Evolutionary conservation across 2,797 vertebrate species (phyloP), one percentile per base, ranked within the genome.

Genomic region (Urosaurus nigricauda): DNA sequence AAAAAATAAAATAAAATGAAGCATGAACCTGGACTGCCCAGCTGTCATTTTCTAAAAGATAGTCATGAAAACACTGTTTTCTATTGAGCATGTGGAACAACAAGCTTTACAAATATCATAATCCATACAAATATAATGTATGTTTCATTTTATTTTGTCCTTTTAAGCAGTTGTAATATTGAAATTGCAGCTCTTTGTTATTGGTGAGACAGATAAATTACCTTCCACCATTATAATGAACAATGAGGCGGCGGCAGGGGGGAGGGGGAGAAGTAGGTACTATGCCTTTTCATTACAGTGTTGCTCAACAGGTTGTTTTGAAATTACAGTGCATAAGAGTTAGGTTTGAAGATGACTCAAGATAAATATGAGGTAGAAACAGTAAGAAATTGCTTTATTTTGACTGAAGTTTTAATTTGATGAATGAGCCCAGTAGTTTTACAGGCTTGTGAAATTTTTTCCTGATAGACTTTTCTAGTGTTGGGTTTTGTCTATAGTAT

Each of bases 131-230:
- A 43, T 5, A 43, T 43, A 43, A 43, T 43, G 43, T 43, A 43
- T 2, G 43, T 43, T 43, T 43, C 43, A 53, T 81, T 91, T 70
- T 53, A 88, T 86, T 85, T 60, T 84, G 87, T 85, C 5, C 84
- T 92, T 82, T 95, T 89, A 53, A 19, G 11, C 89, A 82, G 86
- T 84, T 81, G 63, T 79, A 86, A 68, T 91, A 70, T 12, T 32
- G 2, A 32, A 32, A 32, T 70, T 70, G 65, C 32, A 29, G 65
- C 29, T 14, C 32, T 70, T 26, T 68, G 21, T 68, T 32, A 68
- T 9, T 4, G 2, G 65, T 70, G 29, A 70, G 32, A 70, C 65
- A 70, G 65, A 70, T 70, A 70, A 32, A 32, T 26, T 32, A 32
- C 8, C 12, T 13, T 11, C 12, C 26, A 70, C 26, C 56, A 58